Conservation (phyloP, 2,113 vertebrate species). For the Xiphorhynchus elegans region DNA sequence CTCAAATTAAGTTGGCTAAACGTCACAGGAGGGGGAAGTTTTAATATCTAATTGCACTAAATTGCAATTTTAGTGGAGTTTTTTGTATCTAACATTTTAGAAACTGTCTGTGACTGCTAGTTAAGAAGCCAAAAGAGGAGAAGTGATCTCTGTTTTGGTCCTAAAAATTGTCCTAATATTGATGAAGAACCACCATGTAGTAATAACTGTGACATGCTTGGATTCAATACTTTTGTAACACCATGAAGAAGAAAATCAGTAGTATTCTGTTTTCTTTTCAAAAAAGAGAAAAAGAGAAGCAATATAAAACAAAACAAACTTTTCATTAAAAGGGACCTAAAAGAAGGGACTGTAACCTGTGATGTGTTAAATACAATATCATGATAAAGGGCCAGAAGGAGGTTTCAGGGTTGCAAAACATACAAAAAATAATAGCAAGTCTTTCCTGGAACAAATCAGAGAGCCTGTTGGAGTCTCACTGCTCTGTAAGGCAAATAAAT, state of each 20-base stretch:
- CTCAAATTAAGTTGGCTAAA: background rate
- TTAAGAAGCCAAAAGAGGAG: background rate
- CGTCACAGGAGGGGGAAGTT: background rate
- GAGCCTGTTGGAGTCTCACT: background rate
- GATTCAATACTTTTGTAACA: background rate
- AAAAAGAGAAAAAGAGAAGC: background rate
- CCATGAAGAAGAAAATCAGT: background rate
- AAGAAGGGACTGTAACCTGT: background rate
- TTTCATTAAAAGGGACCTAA: background rate
- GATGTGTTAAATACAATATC: background rate
- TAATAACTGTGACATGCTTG: background rate
- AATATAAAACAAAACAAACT: background rate
- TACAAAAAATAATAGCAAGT: background rate
- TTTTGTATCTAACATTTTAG: background rate
- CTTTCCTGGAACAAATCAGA: background rate
- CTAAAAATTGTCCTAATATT: background rate
- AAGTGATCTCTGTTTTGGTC: background rate
- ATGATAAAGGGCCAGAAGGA: background rate
- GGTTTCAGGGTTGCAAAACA: background rate
- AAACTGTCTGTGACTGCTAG: accelerated
- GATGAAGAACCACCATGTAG: accelerated
- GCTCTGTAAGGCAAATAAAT: background rate
- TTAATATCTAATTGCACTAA: background rate
- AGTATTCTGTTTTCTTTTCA: background rate
- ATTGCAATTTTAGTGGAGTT: background rate